These are phyloP conservation scores for Drosophila subquinaria DNA, from an alignment of 2,888 invertebrate species.

Conservation along the genomic window DNA sequence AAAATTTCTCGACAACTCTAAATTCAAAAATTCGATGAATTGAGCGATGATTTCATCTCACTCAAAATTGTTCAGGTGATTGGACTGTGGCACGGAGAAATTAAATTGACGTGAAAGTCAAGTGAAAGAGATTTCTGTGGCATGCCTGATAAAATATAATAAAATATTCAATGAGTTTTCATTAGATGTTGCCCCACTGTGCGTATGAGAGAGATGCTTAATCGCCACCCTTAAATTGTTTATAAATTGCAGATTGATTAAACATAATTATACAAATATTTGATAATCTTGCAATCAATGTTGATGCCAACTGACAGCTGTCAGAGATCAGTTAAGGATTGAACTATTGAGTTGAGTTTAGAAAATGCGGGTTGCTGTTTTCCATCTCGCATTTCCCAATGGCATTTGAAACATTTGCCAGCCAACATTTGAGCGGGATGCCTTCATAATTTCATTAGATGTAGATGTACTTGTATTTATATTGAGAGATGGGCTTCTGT, in stretches of 20 bases:
- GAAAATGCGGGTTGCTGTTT: conserved; percentile 53
- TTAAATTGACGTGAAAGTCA: too few relatives aligned
- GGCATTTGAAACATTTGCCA: conserved; percentile 20
- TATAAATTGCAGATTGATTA: conserved; percentile 20
- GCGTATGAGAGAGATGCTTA: background rate
- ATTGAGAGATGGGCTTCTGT: background rate
- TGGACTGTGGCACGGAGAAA: too few relatives aligned
- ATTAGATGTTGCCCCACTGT: conserved; percentile 1
- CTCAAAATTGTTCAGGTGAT: too few relatives aligned
- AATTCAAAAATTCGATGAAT: too few relatives aligned
- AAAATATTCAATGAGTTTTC: too few relatives aligned
- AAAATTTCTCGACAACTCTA: too few relatives aligned
- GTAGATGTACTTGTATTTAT: background rate
- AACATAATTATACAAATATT: conserved; percentile 21
- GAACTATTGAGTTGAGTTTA: conserved; percentile 15
- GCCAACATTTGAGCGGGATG: conserved; percentile 18
- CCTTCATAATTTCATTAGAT: conserved; percentile 28
- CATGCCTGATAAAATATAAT: too few relatives aligned
- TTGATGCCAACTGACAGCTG: conserved; percentile 66
- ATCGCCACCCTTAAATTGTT: conserved; percentile 16
- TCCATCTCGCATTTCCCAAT: conserved; percentile 30
- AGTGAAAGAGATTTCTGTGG: too few relatives aligned
- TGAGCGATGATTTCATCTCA: too few relatives aligned
- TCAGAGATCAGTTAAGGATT: conserved; percentile 43
- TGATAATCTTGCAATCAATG: conserved; percentile 47